These are phyloP conservation scores for Labrus mixtus DNA, from an alignment of 2,113 vertebrate genomes.

Conservation along the genomic window DNA sequence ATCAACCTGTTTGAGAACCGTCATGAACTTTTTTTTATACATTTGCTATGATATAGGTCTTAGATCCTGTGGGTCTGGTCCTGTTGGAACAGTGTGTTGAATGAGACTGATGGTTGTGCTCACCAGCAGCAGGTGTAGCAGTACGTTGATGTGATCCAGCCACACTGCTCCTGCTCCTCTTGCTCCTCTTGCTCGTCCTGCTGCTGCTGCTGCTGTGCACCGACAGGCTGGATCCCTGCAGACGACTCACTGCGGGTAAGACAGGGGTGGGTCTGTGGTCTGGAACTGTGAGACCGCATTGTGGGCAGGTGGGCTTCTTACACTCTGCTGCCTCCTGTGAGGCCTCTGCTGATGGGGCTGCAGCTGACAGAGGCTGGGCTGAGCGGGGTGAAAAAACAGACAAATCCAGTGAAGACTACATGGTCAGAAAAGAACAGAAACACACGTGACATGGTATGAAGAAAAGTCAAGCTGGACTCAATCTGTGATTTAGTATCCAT, in stretches of 20 bases:
- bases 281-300: constrained; percentile 39
- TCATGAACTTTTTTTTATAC: not conserved
- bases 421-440: not conserved
- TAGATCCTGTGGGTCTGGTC: not conserved
- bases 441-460: too few species aligned
- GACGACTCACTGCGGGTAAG: not conserved
- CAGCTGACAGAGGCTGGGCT: constrained; percentile 65
- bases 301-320: constrained; percentile 23
- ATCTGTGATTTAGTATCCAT: too few species aligned
- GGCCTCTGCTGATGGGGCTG: not conserved
- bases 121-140: constrained; percentile 59
- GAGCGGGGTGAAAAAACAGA: not conserved
- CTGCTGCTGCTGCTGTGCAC: constrained; percentile 34
- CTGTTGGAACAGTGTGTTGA: not conserved
- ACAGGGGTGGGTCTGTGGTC: not conserved
- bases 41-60: not conserved
- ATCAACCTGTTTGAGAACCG: too few species aligned
- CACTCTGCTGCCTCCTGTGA: not conserved
- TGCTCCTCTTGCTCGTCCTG: not conserved
- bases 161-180: not conserved
- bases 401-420: not conserved
- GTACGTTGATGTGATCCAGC: constrained; percentile 21
- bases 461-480: too few species aligned
- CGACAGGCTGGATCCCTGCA: constrained; percentile 15
- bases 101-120: not conserved